These are phyloP conservation scores for Dipodomys spectabilis DNA, from an alignment of 2,113 vertebrate species.

Conservation along the genomic window DNA sequence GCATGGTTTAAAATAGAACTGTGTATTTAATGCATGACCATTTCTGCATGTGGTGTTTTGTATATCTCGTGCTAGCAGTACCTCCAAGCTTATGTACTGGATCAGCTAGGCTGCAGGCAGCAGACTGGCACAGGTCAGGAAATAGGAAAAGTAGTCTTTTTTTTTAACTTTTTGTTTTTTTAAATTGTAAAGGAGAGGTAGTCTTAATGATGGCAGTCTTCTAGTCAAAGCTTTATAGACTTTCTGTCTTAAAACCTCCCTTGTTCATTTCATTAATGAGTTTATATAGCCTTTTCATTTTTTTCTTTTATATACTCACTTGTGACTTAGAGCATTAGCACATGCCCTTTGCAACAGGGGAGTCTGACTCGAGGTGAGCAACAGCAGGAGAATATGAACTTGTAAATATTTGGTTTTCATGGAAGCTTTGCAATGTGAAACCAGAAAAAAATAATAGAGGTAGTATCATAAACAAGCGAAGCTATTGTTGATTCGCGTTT, in stretches of 20 bases:
- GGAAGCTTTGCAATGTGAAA: conserved; percentile 48
- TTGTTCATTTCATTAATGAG: conserved; percentile 65
- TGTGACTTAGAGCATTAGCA: conserved; percentile 63
- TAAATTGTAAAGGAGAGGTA: background rate
- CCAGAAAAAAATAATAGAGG: conserved; percentile 37
- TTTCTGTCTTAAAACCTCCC: conserved; percentile 41
- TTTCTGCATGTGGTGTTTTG: background rate
- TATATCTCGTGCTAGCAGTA: background rate
- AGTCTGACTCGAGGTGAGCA: conserved; percentile 60
- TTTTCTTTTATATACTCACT: conserved; percentile 61
- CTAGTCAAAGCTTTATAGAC: conserved; percentile 9
- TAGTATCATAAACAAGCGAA: conserved; percentile 59
- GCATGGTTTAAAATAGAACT: conserved; percentile 70
- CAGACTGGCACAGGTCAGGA: background rate
- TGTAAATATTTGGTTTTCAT: conserved; percentile 34
- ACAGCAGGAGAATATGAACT: conserved; percentile 67
- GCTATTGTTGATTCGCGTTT: background rate
- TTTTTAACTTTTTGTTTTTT: too few relatives aligned
- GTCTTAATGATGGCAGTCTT: background rate
- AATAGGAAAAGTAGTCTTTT: background rate
- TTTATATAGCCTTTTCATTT: conserved; percentile 65
- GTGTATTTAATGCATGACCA: conserved; percentile 48
- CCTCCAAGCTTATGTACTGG: background rate
- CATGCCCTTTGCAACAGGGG: conserved; percentile 65
- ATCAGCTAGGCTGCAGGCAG: background rate